Conservation (phyloP, 2,113 vertebrate species). For the Panthera tigris region DNA sequence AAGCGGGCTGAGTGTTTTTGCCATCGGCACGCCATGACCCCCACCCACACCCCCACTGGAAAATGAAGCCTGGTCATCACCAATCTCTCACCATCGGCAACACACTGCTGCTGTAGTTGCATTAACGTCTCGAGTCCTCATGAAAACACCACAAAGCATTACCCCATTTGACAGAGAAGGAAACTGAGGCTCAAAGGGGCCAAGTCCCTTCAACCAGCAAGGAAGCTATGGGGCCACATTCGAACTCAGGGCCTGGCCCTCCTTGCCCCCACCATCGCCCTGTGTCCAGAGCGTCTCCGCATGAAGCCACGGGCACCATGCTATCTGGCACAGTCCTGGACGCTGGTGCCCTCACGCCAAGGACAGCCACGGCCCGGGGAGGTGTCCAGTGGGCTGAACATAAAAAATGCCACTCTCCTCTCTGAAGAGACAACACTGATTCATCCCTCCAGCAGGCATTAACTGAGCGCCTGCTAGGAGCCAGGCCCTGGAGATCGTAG, state of each 20-base stretch:
- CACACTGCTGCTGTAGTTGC: accelerated
- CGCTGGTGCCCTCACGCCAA: accelerated
- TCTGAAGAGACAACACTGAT: not conserved
- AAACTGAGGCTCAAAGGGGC: not conserved
- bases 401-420: not conserved
- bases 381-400: not conserved
- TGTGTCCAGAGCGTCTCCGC: accelerated
- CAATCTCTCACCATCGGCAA: accelerated
- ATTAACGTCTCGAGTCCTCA: accelerated
- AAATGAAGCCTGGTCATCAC: not conserved
- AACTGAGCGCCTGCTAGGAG: not conserved
- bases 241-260: not conserved
- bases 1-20: accelerated
- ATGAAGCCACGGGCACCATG: not conserved
- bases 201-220: not conserved
- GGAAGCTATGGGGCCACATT: not conserved
- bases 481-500: not conserved
- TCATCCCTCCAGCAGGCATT: not conserved
- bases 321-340: not conserved
- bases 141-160: no score
- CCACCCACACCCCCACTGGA: accelerated
- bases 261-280: accelerated
- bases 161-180: not conserved
- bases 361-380: no score
- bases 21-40: accelerated